A percentile compares a stretch with the other conserved stretches of the same genome.
Conservation (phyloP, 1,140 invertebrate species). For the Nasonia vitripennis region DNA sequence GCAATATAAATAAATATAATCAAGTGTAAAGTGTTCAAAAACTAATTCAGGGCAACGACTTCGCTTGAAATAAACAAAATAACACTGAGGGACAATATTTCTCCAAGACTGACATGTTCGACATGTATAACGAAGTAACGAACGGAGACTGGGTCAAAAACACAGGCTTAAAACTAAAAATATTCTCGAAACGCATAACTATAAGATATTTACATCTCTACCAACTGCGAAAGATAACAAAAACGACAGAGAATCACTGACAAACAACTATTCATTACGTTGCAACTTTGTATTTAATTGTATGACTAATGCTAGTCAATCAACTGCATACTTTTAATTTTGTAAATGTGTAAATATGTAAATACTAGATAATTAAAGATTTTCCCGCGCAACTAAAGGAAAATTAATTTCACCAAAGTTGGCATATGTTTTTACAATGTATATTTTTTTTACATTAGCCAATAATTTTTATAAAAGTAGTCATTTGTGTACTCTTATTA, state of each 20-base stretch:
- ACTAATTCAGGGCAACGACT: too few species aligned
- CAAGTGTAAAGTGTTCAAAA: too few species aligned
- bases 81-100: background rate
- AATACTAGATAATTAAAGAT: background rate
- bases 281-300: background rate
- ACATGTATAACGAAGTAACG: background rate
- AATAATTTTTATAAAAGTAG: background rate
- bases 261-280: background rate
- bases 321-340: background rate
- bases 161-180: background rate
- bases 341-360: constrained; percentile 1
- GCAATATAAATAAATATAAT: too few species aligned
- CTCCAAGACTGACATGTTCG: background rate
- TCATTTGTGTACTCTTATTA: background rate
- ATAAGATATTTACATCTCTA: background rate
- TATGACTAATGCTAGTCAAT: background rate
- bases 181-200: background rate
- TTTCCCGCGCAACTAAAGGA: background rate
- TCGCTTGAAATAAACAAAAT: too few species aligned
- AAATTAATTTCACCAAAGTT: constrained; percentile 1
- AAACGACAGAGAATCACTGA: background rate
- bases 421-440: background rate
- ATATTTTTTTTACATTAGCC: background rate
- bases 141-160: background rate
- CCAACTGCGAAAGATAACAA: background rate